Base-by-base conservation (phyloP, 1,140 invertebrate species). In the Neodiprion pinetum region DNA sequence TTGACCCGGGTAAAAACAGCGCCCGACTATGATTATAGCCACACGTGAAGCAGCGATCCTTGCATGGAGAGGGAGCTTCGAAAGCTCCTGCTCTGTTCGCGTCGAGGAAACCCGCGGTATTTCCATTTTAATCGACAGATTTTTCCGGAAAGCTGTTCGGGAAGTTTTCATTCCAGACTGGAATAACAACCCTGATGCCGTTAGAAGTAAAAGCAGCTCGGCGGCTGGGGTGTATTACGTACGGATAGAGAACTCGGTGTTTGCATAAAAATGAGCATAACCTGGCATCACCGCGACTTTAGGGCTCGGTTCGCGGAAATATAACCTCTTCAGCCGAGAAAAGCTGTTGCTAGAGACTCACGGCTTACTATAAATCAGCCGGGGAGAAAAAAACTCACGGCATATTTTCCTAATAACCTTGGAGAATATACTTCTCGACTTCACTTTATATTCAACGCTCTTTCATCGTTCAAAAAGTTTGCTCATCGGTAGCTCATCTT, bases 181-280 rank as follows among this genome's bases (percentile, higher is more conserved):
- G 11, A 61, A 17, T 17, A 61, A 11, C 53, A 61, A 17, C 53
- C n/a, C 7, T 61, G n/a, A 61, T 61, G 8, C 53, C 53, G 11
- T 61, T 61, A 17, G 53, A 61, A 61, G 53, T 61, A 61, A 61
- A 61, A 61, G 53, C 28, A 40, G 28, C 28, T 40, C 1, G 28
- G 28, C 28, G 28, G 28, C 28, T 40, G 3, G 53, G 53, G 53
- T 61, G n/a, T 61, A 61, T 61, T 61, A 61, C n/a, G 53, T 12
- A 61, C 53, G 53, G 53, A 40, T 40, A 40, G 28, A 40, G 28
- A 2, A 40, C 28, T 40, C 28, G 28, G 3, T 61, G 53, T 61
- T 61, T 61, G 53, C 53, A 61, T 61, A 61, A 61, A 61, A 61
- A 61, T 61, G 53, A 61, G 53, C 53, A 61, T 9, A 61, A 61